phyloP scores from a whole-genome alignment of 1,140 invertebrate species.

The Drosophila sechellia region DNA sequence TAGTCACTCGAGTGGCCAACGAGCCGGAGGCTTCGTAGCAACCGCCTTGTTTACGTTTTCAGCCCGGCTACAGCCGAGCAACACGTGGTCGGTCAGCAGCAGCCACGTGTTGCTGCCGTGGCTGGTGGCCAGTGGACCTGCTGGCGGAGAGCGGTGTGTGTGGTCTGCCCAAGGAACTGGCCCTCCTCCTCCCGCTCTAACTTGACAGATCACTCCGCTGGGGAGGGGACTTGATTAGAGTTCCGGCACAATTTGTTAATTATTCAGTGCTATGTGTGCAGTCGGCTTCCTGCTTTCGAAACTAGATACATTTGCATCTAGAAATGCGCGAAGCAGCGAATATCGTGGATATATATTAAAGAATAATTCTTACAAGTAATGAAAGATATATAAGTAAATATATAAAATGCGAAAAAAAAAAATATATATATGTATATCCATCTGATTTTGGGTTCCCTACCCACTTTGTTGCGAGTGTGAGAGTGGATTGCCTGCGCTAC shows the following conservation, averaged over 20 bases:
- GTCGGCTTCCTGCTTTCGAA: background rate
- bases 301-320: background rate
- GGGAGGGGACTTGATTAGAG: background rate
- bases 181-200: too few relatives aligned
- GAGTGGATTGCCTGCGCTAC: background rate
- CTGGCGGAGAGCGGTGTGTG: background rate
- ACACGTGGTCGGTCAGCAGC: background rate
- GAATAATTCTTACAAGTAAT: too few relatives aligned
- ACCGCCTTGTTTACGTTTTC: slow-evolving; percentile 70
- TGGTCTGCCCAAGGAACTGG: too few relatives aligned
- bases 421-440: too few relatives aligned
- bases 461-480: background rate
- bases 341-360: too few relatives aligned
- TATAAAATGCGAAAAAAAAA: too few relatives aligned
- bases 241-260: background rate
- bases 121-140: too few relatives aligned
- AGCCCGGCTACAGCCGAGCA: background rate
- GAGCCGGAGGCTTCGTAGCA: slow-evolving; percentile 16
- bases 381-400: too few relatives aligned
- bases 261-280: background rate
- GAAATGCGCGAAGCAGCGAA: too few relatives aligned
- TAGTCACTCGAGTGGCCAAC: slow-evolving; percentile 33
- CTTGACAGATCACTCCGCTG: too few relatives aligned
- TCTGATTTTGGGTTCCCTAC: too few relatives aligned
- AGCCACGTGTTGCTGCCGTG: slow-evolving; percentile 21